A percentile compares a stretch with the other conserved stretches of the same genome.
These are phyloP conservation scores for Pagrus major DNA, from an alignment of 2,113 vertebrate genomes.

Conservation along the genomic window DNA sequence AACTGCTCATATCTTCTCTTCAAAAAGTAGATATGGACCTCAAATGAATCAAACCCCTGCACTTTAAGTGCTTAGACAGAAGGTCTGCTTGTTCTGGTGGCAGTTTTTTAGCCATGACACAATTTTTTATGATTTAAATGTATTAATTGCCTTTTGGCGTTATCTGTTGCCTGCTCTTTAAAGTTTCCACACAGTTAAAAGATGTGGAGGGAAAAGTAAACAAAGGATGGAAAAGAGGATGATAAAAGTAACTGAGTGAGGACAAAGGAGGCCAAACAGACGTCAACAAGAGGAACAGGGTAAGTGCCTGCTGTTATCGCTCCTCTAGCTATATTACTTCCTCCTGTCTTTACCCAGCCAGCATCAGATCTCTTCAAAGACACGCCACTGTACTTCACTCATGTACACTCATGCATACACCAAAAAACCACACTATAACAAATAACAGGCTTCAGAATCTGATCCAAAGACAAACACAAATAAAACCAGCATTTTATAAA, in stretches of 20 bases:
- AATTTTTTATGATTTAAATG: neutral
- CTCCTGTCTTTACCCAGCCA: constrained; percentile 35
- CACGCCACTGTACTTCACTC: constrained; percentile 59
- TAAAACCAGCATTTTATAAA: constrained; percentile 49
- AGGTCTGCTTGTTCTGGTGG: neutral
- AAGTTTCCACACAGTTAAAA: constrained; percentile 44
- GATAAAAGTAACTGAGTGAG: constrained; percentile 1
- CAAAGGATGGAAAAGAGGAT: neutral
- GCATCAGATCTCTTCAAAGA: constrained; percentile 52
- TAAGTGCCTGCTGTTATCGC: constrained; percentile 26
- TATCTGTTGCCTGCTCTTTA: constrained; percentile 59
- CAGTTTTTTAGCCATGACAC: constrained; percentile 5
- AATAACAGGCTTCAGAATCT: constrained; percentile 39
- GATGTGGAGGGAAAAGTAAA: neutral
- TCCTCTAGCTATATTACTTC: constrained; percentile 24
- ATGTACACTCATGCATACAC: constrained; percentile 64
- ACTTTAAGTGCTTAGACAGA: neutral
- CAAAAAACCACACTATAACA: constrained; percentile 34
- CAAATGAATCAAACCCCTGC: neutral
- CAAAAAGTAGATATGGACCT: neutral
- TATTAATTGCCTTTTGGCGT: neutral
- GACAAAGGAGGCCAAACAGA: constrained; percentile 44
- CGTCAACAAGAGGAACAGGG: constrained; percentile 24
- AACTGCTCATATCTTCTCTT: neutral
- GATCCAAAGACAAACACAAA: constrained; percentile 46